These are phyloP conservation scores for Pantelozetes paolii DNA, from an alignment of 2,888 invertebrate species.

Conservation along the genomic window DNA sequence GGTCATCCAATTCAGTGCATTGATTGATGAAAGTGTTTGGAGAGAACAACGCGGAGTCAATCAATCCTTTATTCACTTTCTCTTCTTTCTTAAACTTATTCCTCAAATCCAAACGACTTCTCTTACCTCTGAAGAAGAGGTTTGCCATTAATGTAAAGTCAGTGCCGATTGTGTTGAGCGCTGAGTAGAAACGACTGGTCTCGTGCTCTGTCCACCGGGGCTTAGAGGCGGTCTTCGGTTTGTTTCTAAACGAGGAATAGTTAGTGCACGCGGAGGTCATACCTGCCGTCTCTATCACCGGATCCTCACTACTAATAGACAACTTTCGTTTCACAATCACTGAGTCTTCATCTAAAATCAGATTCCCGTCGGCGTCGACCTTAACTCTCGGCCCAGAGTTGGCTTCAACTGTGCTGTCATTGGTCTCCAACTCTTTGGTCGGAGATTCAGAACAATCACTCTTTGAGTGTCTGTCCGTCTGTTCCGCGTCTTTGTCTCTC, in stretches of 20 bases:
- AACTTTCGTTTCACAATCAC: conserved; percentile 56
- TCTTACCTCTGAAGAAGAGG: conserved; percentile 65
- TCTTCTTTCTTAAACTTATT: conserved; percentile 91
- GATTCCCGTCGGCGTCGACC: conserved; percentile 37
- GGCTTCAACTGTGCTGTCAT: conserved; percentile 23
- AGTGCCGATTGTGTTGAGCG: conserved; percentile 80
- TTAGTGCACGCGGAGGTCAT: conserved; percentile 42
- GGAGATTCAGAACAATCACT: neutral
- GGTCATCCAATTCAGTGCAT: neutral
- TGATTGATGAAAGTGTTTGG: conserved; percentile 40
- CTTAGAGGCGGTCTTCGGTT: conserved; percentile 37
- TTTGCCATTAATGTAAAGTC: conserved; percentile 86
- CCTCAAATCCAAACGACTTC: conserved; percentile 76
- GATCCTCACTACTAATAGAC: neutral
- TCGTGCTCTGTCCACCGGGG: conserved; percentile 56
- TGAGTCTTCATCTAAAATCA: conserved; percentile 57
- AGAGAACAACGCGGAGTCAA: conserved; percentile 54
- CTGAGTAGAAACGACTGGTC: conserved; percentile 84
- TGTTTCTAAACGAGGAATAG: conserved; percentile 45
- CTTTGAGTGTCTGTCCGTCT: conserved; percentile 5
- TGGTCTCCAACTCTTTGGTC: neutral
- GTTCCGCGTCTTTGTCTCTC: conserved; percentile 28
- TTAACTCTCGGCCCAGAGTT: conserved; percentile 36
- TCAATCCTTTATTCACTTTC: conserved; percentile 50
- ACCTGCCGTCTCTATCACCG: conserved; percentile 32